phyloP scores from a whole-genome alignment of 1,140 invertebrate species.

The Eubasilissa regina region DNA sequence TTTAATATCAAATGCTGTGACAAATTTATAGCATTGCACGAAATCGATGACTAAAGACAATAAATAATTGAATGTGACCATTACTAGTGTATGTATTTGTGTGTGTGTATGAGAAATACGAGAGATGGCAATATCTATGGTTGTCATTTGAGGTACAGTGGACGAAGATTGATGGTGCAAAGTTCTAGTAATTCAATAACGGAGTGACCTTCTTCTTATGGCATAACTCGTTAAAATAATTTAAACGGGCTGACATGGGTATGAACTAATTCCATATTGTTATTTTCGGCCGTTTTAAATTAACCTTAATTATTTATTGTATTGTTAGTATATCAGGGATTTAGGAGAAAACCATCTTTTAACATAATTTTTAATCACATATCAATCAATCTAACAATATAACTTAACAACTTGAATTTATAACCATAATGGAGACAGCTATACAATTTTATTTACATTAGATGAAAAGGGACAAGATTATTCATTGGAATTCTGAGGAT shows the following conservation, averaged over 20 bases:
- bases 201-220: neutral
- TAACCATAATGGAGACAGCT: too few relatives aligned
- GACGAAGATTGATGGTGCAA: conserved; percentile 37
- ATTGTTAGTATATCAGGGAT: too few relatives aligned
- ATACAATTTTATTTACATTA: too few relatives aligned
- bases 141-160: conserved; percentile 34
- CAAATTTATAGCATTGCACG: neutral
- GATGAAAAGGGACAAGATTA: too few relatives aligned
- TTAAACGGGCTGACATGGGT: neutral
- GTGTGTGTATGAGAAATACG: neutral
- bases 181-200: conserved; percentile 8
- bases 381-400: too few relatives aligned
- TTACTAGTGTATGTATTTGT: neutral
- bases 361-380: too few relatives aligned
- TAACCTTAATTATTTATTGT: too few relatives aligned
- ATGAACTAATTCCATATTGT: too few relatives aligned
- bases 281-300: too few relatives aligned
- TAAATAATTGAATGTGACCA: conserved; percentile 6
- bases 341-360: too few relatives aligned
- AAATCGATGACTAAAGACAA: neutral
- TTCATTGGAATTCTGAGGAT: too few relatives aligned
- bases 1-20: neutral
- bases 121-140: conserved; percentile 27
- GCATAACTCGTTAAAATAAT: neutral
- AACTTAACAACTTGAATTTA: too few relatives aligned